These are phyloP conservation scores for Phyllostomus hastatus DNA, from an alignment of 2,113 vertebrate species.

Conservation along the genomic window DNA sequence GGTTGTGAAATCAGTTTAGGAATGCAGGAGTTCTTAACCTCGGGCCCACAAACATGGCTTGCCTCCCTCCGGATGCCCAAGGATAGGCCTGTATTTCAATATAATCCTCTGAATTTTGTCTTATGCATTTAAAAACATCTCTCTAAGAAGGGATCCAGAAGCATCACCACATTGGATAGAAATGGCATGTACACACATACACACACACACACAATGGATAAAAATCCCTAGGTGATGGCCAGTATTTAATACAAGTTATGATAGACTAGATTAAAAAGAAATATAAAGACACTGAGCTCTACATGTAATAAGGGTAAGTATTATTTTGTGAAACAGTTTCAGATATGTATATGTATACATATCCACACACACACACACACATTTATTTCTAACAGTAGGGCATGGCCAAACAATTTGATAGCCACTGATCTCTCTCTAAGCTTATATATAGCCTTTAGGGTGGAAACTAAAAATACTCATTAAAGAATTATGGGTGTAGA, in stretches of 20 bases:
- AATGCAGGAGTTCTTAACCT: not conserved
- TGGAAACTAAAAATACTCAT: not conserved
- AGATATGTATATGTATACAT: not conserved
- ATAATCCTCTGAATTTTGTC: not conserved
- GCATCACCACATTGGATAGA: not conserved
- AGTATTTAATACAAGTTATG: not conserved
- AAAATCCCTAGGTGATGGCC: not conserved
- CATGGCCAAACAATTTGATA: not conserved
- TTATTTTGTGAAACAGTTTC: conserved; percentile 9
- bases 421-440: not conserved
- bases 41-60: not conserved
- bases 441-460: not conserved
- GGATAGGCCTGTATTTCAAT: not conserved
- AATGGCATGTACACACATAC: not conserved
- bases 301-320: not conserved
- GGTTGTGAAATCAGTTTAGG: not conserved
- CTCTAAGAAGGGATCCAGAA: not conserved
- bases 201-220: not conserved
- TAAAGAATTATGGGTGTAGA: not conserved
- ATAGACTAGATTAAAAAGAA: conserved; percentile 7
- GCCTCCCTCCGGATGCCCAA: not conserved
- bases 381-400: conserved; percentile 33
- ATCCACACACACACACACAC: not conserved
- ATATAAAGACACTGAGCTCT: not conserved
- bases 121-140: not conserved